Percentiles rank a stretch among this genome's conserved stretches.
These are phyloP conservation scores for Thumatha senex DNA, from an alignment of 2,888 invertebrate genomes.

Conservation along the genomic window DNA sequence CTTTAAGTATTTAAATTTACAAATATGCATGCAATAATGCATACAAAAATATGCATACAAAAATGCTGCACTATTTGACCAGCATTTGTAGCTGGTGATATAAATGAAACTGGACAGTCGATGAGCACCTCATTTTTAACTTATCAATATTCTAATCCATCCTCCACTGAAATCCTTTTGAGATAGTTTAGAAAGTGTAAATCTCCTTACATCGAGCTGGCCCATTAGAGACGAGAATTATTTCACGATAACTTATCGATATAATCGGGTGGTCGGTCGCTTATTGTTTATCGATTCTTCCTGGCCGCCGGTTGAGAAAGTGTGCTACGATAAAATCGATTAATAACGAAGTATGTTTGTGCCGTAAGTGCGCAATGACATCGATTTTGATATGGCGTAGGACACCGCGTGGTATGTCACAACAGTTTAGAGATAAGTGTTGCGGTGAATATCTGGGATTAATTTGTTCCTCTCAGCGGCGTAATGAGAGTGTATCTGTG, in stretches of 20 bases:
- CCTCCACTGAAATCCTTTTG: slow-evolving; percentile 61
- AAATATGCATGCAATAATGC: no score
- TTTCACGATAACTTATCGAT: slow-evolving; percentile 74
- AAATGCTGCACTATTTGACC: no score
- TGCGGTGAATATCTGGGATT: slow-evolving; percentile 22
- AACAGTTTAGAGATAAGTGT: slow-evolving; percentile 30
- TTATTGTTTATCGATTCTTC: slow-evolving; percentile 80
- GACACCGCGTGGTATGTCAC: slow-evolving; percentile 26
- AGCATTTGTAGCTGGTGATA: background rate
- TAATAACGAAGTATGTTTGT: slow-evolving; percentile 69
- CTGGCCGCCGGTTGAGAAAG: slow-evolving; percentile 58
- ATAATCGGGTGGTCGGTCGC: slow-evolving; percentile 68
- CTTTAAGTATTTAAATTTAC: no score
- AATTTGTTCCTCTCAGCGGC: slow-evolving; percentile 11
- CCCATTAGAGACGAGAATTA: slow-evolving; percentile 77
- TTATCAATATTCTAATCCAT: slow-evolving; percentile 76
- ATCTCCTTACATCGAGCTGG: slow-evolving; percentile 69
- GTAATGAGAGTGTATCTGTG: no score
- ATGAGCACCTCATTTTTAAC: slow-evolving; percentile 27
- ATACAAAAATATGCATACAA: no score
- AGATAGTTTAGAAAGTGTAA: slow-evolving; percentile 80
- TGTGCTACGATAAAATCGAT: slow-evolving; percentile 68
- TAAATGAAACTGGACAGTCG: slow-evolving; percentile 12
- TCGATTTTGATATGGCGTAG: slow-evolving; percentile 47
- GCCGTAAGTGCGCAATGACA: slow-evolving; percentile 70